Evolutionary conservation across 2,888 invertebrate species (phyloP).

Genomic region (Punctoribates punctum): DNA sequence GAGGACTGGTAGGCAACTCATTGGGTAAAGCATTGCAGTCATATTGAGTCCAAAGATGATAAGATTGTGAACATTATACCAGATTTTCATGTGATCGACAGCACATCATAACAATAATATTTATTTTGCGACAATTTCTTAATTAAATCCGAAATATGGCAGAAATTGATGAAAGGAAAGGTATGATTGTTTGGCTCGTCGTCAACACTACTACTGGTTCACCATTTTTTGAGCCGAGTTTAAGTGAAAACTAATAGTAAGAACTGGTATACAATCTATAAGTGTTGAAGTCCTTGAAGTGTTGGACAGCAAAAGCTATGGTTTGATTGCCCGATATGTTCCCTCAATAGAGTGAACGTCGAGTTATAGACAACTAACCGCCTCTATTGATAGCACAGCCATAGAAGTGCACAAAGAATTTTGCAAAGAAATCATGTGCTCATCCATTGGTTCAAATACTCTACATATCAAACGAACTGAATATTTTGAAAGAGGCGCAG

Average conservation of each 20-base stretch:
- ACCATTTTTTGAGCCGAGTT: conserved; percentile 8
- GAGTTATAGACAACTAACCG: background rate
- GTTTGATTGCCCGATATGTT: background rate
- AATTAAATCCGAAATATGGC: no score
- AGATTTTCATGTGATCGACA: no score
- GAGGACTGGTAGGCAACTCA: no score
- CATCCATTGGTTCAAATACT: conserved; percentile 11
- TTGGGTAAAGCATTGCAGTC: no score
- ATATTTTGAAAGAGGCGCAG: background rate
- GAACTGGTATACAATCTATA: background rate
- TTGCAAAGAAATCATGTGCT: conserved; percentile 1
- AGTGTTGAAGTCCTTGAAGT: conserved; percentile 19
- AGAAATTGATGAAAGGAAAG: no score
- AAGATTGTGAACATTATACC: no score
- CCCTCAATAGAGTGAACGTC: background rate
- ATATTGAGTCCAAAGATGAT: no score
- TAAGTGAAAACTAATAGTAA: background rate
- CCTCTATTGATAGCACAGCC: conserved; percentile 14
- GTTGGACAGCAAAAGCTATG: conserved; percentile 8
- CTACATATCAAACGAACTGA: background rate
- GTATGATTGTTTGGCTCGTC: no score
- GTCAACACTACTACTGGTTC: background rate
- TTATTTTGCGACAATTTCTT: no score
- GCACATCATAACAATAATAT: no score
- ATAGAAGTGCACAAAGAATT: conserved; percentile 6